These are phyloP conservation scores for Ctenoplectra terminalis DNA, from an alignment of 1,140 invertebrate species.

Conservation along the genomic window DNA sequence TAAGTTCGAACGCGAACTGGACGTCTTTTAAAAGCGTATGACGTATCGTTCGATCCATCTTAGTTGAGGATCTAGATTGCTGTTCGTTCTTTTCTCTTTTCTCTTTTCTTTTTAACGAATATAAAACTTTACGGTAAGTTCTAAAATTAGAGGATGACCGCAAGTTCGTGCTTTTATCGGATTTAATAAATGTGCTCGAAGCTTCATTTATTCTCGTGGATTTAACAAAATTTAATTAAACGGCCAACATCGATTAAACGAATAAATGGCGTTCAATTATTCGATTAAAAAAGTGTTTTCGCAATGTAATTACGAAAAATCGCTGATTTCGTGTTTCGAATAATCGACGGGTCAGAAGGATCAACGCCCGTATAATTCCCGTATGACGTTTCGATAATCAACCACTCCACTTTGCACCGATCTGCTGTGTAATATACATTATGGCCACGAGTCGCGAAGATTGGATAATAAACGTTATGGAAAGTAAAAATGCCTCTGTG, in stretches of 20 bases:
- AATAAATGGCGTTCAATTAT: neutral
- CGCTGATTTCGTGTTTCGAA: neutral
- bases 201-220: neutral
- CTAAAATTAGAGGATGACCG: constrained; percentile 13
- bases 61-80: constrained; percentile 5
- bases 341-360: constrained; percentile 17
- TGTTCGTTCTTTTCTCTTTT: neutral
- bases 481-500: constrained; percentile 1
- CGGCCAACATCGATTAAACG: neutral
- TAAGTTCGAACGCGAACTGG: neutral
- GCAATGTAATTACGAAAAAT: neutral
- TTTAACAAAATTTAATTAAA: neutral
- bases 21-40: neutral
- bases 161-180: neutral
- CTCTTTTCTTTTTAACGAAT: neutral
- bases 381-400: neutral
- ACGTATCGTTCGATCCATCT: constrained; percentile 25
- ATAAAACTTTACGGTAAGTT: neutral
- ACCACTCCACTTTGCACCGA: neutral
- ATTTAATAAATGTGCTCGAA: neutral
- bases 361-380: constrained; percentile 13
- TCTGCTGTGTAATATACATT: neutral
- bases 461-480: neutral
- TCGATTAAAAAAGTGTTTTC: neutral
- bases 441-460: neutral